These are phyloP conservation scores for Drosophila nebulosa DNA, from an alignment of 1,140 invertebrate species.

Conservation along the genomic window DNA sequence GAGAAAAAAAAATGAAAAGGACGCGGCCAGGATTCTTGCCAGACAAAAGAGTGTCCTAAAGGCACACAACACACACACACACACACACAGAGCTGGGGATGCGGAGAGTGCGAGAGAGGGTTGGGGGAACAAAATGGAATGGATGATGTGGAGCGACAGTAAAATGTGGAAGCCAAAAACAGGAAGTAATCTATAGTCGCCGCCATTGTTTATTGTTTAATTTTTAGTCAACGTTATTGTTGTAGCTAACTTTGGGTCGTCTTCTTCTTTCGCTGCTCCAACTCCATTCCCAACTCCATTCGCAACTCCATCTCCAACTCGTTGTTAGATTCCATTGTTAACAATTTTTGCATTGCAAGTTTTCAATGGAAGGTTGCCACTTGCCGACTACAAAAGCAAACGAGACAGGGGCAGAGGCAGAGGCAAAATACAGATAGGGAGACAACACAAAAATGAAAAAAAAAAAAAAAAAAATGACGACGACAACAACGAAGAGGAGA, in stretches of 20 bases:
- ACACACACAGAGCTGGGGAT: neutral
- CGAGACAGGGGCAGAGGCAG: constrained; percentile 19
- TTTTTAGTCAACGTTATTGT: constrained; percentile 71
- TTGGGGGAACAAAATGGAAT: neutral
- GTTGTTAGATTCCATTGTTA: constrained; percentile 73
- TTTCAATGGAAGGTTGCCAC: constrained; percentile 72
- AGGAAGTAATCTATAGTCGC: constrained; percentile 79
- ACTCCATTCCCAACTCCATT: neutral
- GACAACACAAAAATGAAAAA: neutral
- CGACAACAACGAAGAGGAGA: constrained; percentile 7
- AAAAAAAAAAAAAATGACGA: too few relatives aligned
- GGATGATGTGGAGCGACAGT: constrained; percentile 18
- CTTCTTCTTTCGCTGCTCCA: constrained; percentile 24
- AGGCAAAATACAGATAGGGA: neutral
- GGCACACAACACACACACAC: neutral
- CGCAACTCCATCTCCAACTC: constrained; percentile 9
- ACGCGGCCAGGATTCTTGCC: neutral
- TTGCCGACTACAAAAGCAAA: constrained; percentile 65
- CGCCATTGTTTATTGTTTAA: constrained; percentile 79
- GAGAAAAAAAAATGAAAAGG: neutral
- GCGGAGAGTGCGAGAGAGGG: constrained; percentile 23
- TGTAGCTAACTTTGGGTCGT: constrained; percentile 37
- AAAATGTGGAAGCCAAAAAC: constrained; percentile 68
- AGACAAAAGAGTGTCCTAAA: constrained; percentile 8
- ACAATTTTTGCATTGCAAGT: constrained; percentile 77